Evolutionary conservation across 2,113 vertebrate species (phyloP), one percentile per base, ranked within the genome.

Genomic region (Ptychochromis oligacanthus): DNA sequence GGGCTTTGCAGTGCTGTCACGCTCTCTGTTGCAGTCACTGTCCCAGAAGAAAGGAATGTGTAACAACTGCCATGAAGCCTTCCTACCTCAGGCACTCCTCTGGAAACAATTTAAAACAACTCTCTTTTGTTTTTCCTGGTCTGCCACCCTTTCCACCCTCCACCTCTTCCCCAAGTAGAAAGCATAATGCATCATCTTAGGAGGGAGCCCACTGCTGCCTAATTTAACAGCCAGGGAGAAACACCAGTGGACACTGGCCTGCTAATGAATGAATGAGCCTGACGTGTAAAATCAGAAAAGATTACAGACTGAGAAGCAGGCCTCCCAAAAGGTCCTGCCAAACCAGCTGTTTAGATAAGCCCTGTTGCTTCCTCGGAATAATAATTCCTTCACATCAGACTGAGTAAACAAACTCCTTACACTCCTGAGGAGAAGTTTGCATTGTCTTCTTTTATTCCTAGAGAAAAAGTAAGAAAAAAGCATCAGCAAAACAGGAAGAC

Each of bases 241-340:
- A 88, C 89, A 87, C 79, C 60, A 22, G 87, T 89, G 90, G 88
- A 93, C 89, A 90, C 65, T 36, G 67, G 83, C 52, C 67, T 79
- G 74, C 85, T 93, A 92, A 94, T 92, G 92, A 93, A 92, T 91
- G 93, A 93, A 93, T 90, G 90, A 93, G 88, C 86, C 85, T 91
- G 90, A 94, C 84, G 77, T 91, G 92, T 89, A 87, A 89, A 95
- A 94, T 93, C 93, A 89, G 91, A 89, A 82, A 92, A 92, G 84
- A 93, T 93, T 92, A 88, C 92, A 91, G 85, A 91, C 82, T 88
- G 84, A 92, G 83, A 89, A 88, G 87, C 84, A 74, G 52, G 72
- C 80, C 34, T 84, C 77, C 86, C 88, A 81, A 83, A 87, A 90
- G 81, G 85, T 86, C 85, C 78, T 36, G 56, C 26, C 77, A 86